Conservation (phyloP, 1,140 invertebrate genomes). For the Drosophila ohnishii region DNA sequence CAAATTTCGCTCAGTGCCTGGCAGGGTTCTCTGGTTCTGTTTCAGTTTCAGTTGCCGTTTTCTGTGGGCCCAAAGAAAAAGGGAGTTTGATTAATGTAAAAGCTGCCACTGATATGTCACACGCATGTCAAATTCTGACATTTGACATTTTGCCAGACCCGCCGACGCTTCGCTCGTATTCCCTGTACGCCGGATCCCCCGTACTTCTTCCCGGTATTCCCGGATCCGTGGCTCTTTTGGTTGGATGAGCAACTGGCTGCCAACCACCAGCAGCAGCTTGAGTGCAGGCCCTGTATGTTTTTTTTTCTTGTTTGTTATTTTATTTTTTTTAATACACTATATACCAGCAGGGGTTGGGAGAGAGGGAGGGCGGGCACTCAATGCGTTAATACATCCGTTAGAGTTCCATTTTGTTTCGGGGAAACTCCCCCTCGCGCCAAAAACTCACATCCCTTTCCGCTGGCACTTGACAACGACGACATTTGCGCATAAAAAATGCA, state of each 20-base stretch:
- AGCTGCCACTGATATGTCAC: slow-evolving; percentile 83
- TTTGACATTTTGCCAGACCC: slow-evolving; percentile 83
- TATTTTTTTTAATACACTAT: slow-evolving; percentile 33
- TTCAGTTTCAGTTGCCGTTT: slow-evolving; percentile 38
- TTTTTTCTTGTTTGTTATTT: slow-evolving; percentile 16
- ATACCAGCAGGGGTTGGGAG: slow-evolving; percentile 15
- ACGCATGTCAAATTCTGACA: slow-evolving; percentile 83
- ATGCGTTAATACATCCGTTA: slow-evolving; percentile 80
- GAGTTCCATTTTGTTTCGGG: slow-evolving; percentile 74
- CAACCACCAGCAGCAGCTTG: slow-evolving; percentile 74
- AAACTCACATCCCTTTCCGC: slow-evolving; percentile 52
- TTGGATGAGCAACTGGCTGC: slow-evolving; percentile 70
- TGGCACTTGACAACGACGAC: slow-evolving; percentile 80
- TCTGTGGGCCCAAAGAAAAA: slow-evolving; percentile 66
- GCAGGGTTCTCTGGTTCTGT: slow-evolving; percentile 5
- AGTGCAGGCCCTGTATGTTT: slow-evolving; percentile 65
- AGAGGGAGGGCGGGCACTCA: slow-evolving; percentile 61
- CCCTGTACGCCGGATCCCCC: slow-evolving; percentile 15
- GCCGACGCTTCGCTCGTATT: slow-evolving; percentile 46
- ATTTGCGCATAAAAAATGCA: slow-evolving; percentile 81
- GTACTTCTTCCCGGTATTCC: slow-evolving; percentile 6
- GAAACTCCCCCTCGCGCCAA: slow-evolving; percentile 11
- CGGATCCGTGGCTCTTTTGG: slow-evolving; percentile 55
- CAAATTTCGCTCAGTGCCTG: slow-evolving; percentile 5
- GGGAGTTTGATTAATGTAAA: slow-evolving; percentile 83